Conservation (phyloP, 2,888 invertebrate species). For the Trissolcus japonicus region DNA sequence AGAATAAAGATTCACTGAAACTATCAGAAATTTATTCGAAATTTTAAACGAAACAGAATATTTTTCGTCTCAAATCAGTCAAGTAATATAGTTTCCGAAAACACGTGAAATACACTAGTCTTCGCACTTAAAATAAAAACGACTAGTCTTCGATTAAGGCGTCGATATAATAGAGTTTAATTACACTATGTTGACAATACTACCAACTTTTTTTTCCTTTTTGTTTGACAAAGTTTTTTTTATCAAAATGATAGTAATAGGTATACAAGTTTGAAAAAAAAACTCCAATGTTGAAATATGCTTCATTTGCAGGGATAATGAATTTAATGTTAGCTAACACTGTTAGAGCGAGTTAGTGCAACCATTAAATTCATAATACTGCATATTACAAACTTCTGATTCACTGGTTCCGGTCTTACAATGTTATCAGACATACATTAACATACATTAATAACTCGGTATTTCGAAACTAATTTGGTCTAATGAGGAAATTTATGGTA, state of each 20-base stretch:
- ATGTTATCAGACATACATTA: slow-evolving; percentile 30
- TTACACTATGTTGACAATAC: no score
- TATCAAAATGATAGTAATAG: no score
- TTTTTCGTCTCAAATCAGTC: no score
- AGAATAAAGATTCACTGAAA: no score
- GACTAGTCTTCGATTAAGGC: no score
- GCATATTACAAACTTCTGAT: slow-evolving; percentile 39
- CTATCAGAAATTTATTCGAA: no score
- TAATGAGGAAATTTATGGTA: slow-evolving; percentile 9
- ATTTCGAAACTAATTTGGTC: slow-evolving; percentile 28
- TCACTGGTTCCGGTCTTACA: slow-evolving; percentile 33
- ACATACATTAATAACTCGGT: slow-evolving; percentile 24
- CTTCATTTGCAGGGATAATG: slow-evolving; percentile 10
- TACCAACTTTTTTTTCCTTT: background rate
- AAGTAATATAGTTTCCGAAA: no score
- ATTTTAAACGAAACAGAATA: no score
- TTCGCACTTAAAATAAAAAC: no score
- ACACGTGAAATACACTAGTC: no score
- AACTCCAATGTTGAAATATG: slow-evolving; percentile 11
- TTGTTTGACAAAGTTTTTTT: no score
- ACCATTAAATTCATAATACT: slow-evolving; percentile 29
- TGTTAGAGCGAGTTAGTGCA: slow-evolving; percentile 27
- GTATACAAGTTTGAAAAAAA: slow-evolving; percentile 4
- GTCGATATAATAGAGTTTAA: no score
- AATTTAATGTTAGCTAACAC: slow-evolving; percentile 30